Conservation (phyloP, 1,140 invertebrate species). For the Tetramorium simillimum region DNA sequence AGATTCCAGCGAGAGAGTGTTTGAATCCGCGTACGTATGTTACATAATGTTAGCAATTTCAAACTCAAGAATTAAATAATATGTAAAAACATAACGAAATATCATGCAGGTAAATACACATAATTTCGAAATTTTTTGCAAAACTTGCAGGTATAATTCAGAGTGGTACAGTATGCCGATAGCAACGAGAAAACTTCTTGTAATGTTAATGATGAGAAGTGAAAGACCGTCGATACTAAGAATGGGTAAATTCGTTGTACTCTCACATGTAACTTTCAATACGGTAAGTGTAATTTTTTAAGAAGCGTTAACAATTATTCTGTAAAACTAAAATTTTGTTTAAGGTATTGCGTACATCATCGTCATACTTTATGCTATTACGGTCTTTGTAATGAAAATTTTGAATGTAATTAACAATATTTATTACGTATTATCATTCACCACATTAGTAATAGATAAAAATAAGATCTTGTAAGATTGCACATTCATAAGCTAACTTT, state of each 20-base stretch:
- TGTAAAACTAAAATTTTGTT: slow-evolving; percentile 21
- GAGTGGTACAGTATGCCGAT: slow-evolving; percentile 29
- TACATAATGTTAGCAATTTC: background rate
- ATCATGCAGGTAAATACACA: background rate
- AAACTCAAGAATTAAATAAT: background rate
- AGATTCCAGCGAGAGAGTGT: slow-evolving; percentile 32
- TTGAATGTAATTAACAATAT: background rate
- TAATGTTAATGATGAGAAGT: slow-evolving; percentile 27
- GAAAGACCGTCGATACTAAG: background rate
- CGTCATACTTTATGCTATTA: slow-evolving; percentile 39
- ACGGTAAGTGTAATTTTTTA: slow-evolving; percentile 22
- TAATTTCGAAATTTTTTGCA: background rate
- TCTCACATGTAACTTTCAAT: slow-evolving; percentile 32
- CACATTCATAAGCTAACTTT: background rate
- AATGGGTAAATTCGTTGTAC: background rate
- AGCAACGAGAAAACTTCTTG: slow-evolving; percentile 11
- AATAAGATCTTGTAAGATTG: background rate
- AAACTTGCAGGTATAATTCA: slow-evolving; percentile 27
- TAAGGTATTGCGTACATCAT: slow-evolving; percentile 66
- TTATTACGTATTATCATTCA: background rate
- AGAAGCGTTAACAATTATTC: background rate
- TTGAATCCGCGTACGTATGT: slow-evolving; percentile 15
- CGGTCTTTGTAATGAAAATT: background rate
- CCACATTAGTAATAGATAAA: background rate
- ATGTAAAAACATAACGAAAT: background rate